phyloP scores from a whole-genome alignment of 2,113 vertebrate genomes.

The Pithys albifrons region DNA sequence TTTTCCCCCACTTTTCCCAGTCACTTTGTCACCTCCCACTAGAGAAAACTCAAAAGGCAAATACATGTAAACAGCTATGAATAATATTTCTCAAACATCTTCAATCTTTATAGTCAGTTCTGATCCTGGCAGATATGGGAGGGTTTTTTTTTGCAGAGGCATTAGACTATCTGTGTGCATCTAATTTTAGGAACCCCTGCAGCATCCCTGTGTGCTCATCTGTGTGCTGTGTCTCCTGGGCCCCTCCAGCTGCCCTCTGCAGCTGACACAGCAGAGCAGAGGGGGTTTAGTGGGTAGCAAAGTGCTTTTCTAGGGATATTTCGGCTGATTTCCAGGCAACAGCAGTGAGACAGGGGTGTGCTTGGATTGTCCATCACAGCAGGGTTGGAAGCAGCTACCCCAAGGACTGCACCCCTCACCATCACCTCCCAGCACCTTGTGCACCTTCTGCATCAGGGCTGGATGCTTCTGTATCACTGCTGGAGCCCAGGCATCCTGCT shows the following conservation, averaged over 20 bases:
- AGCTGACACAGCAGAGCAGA: background rate
- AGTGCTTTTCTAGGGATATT: background rate
- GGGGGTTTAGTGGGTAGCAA: too few relatives aligned
- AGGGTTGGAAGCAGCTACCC: background rate
- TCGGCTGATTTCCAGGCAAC: background rate
- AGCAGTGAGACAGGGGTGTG: background rate
- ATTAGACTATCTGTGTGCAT: background rate
- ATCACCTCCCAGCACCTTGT: background rate
- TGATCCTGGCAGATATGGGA: fast-evolving
- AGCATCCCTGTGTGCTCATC: background rate
- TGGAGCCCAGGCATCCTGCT: background rate
- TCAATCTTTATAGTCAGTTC: background rate
- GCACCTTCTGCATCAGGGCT: background rate
- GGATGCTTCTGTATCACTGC: background rate
- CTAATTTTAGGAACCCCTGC: background rate
- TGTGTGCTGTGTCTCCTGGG: background rate
- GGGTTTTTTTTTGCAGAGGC: background rate
- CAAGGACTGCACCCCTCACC: background rate
- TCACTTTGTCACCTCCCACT: background rate
- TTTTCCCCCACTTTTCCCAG: background rate
- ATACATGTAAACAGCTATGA: background rate
- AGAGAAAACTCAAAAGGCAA: background rate
- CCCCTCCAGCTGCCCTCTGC: background rate
- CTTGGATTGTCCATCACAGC: background rate
- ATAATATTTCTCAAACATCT: background rate